Conservation (phyloP, 2,797 vertebrate species). For the Fistularia tabacaria region DNA sequence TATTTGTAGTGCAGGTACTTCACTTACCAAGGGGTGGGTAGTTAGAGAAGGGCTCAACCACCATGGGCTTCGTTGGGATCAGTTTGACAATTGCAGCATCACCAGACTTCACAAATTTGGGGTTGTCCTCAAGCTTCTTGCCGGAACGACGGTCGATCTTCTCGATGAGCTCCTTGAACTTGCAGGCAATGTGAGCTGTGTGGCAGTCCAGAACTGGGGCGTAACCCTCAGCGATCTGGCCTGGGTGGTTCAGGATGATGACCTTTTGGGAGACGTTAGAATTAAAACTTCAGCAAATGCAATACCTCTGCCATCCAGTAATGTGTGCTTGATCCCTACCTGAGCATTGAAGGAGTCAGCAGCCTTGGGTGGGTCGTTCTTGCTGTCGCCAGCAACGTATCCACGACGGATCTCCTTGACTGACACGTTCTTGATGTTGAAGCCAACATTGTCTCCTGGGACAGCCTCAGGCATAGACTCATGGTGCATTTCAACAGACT, state of each 20-base stretch:
- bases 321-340: slow-evolving; percentile 39
- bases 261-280: slow-evolving; percentile 53
- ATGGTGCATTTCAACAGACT: slow-evolving; percentile 83
- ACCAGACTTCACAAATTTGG: slow-evolving; percentile 75
- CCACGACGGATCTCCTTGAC: slow-evolving; percentile 80
- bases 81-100: slow-evolving; percentile 74
- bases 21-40: slow-evolving; percentile 74
- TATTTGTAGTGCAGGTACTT: too few relatives aligned
- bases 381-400: slow-evolving; percentile 78
- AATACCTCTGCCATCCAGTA: background rate
- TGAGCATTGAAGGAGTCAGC: slow-evolving; percentile 74
- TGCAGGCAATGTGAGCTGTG: slow-evolving; percentile 81
- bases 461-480: slow-evolving; percentile 73
- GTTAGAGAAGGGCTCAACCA: slow-evolving; percentile 72
- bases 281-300: background rate
- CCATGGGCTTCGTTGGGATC: slow-evolving; percentile 75
- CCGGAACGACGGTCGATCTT: slow-evolving; percentile 84
- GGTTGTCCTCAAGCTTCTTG: slow-evolving; percentile 77
- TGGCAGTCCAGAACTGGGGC: slow-evolving; percentile 79
- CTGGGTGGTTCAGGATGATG: slow-evolving; percentile 82
- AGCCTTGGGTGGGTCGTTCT: slow-evolving; percentile 74
- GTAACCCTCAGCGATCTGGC: slow-evolving; percentile 75
- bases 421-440: slow-evolving; percentile 83
- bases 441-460: slow-evolving; percentile 80
- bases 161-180: slow-evolving; percentile 80